A percentile compares a stretch with the other conserved stretches of the same genome.
These are phyloP conservation scores for Epinotia ramella DNA, from an alignment of 2,888 invertebrate species.

Conservation along the genomic window DNA sequence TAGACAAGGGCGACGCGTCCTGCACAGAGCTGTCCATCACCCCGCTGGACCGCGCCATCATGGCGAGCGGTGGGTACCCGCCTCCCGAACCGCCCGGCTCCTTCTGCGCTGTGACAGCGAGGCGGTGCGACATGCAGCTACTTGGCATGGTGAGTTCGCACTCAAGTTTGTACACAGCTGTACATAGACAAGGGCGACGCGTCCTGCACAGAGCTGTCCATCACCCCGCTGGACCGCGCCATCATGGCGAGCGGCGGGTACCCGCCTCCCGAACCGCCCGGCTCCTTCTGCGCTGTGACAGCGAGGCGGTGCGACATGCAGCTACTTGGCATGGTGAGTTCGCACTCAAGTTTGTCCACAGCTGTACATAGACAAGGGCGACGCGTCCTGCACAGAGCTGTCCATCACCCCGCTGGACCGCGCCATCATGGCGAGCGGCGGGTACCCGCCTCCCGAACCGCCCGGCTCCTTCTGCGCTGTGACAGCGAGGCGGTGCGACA, in stretches of 20 bases:
- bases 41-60: slow-evolving; percentile 68
- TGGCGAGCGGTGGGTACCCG: slow-evolving; percentile 74
- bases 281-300: slow-evolving; percentile 86
- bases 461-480: slow-evolving; percentile 83
- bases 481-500: slow-evolving; percentile 93
- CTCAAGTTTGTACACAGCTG: slow-evolving; percentile 59
- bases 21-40: slow-evolving; percentile 83
- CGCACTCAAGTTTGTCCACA: slow-evolving; percentile 50
- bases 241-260: slow-evolving; percentile 70
- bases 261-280: slow-evolving; percentile 80
- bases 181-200: slow-evolving; percentile 88
- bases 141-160: slow-evolving; percentile 86
- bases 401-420: slow-evolving; percentile 69
- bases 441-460: slow-evolving; percentile 81
- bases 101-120: slow-evolving; percentile 88
- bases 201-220: slow-evolving; percentile 82
- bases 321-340: slow-evolving; percentile 87
- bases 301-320: slow-evolving; percentile 93
- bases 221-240: slow-evolving; percentile 67
- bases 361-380: slow-evolving; percentile 87
- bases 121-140: slow-evolving; percentile 92
- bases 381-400: slow-evolving; percentile 84
- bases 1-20: slow-evolving; percentile 86
- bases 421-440: slow-evolving; percentile 66
- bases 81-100: slow-evolving; percentile 77